A percentile compares a stretch with the other conserved stretches of the same genome.
phyloP scores from a whole-genome alignment of 2,797 vertebrate species.

The Vipera latastei region DNA sequence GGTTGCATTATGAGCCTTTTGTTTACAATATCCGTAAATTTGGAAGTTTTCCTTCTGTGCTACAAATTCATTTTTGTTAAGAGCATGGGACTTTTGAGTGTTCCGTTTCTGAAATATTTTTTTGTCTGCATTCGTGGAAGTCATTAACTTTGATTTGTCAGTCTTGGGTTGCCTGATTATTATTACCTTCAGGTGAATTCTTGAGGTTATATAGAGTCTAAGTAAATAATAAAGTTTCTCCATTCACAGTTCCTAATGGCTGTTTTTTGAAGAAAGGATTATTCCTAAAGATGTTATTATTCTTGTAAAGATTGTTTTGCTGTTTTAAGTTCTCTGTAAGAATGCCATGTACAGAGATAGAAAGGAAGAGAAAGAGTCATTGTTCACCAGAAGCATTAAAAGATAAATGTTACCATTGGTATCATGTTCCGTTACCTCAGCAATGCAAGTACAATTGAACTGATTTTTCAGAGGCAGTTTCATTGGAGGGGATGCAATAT shows the following conservation, averaged over 20 bases:
- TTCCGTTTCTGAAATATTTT: background rate
- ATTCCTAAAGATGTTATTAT: background rate
- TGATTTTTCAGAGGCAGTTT: constrained; percentile 18
- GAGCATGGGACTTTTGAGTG: background rate
- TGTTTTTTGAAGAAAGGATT: background rate
- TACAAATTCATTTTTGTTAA: background rate
- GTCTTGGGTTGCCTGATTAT: background rate
- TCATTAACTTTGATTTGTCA: constrained; percentile 7
- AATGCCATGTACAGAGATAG: background rate
- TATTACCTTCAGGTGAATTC: background rate
- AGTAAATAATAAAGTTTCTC: background rate
- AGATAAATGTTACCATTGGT: constrained; percentile 4
- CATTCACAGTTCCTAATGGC: background rate
- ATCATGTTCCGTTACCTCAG: background rate
- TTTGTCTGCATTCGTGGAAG: background rate
- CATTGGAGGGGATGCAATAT: background rate
- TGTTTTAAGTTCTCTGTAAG: background rate
- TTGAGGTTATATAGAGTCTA: background rate
- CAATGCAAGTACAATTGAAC: background rate
- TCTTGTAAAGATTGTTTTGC: background rate
- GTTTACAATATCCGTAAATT: background rate
- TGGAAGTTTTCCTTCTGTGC: background rate
- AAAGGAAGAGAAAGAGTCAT: background rate
- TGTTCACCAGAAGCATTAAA: background rate
- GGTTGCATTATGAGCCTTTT: background rate